Evolutionary conservation across 1,140 invertebrate species (phyloP).

Genomic region (Patella vulgata): DNA sequence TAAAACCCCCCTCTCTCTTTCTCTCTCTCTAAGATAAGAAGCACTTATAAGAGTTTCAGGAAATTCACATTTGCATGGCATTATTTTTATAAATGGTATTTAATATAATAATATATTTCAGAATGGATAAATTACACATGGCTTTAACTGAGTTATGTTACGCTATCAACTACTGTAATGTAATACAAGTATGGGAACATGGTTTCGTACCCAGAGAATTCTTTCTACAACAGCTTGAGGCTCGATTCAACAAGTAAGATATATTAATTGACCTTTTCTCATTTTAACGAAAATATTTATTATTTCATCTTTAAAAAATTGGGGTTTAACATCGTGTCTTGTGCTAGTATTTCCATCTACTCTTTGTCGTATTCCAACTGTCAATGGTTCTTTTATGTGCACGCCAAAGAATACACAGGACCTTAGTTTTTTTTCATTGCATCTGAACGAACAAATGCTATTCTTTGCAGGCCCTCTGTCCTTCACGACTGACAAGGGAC

Average conservation of each 20-base stretch:
- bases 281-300: neutral
- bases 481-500: too few species aligned
- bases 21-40: too few species aligned
- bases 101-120: slow-evolving; percentile 61
- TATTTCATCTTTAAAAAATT: neutral
- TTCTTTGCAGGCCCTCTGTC: too few species aligned
- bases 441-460: too few species aligned
- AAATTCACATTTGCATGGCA: too few species aligned
- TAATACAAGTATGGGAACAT: slow-evolving; percentile 98
- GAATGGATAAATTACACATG: slow-evolving; percentile 99
- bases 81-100: too few species aligned
- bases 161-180: slow-evolving; percentile 96
- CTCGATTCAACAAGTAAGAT: slow-evolving; percentile 72
- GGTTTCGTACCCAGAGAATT: slow-evolving; percentile 98
- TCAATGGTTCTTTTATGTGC: slow-evolving; percentile 25
- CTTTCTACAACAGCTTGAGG: slow-evolving; percentile 95
- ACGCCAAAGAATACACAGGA: too few species aligned
- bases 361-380: too few species aligned
- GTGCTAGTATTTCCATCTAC: slow-evolving; percentile 29
- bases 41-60: too few species aligned
- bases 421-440: too few species aligned
- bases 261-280: too few species aligned
- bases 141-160: slow-evolving; percentile 96
- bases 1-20: too few species aligned
- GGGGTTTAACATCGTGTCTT: slow-evolving; percentile 3